Conservation (phyloP, 2,113 vertebrate genomes). For the human region DNA sequence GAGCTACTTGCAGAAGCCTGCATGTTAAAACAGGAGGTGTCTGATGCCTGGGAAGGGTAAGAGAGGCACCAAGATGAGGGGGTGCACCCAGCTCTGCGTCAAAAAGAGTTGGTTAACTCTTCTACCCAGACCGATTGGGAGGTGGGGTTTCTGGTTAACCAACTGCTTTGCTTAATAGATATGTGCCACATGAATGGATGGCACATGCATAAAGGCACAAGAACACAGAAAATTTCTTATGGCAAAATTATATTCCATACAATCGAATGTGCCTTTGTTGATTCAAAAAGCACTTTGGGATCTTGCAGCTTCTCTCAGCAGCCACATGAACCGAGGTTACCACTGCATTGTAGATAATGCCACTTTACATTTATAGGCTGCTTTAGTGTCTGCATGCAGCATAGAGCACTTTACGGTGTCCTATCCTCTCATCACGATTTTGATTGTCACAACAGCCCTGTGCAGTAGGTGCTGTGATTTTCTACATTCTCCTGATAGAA, state of each 20-base stretch:
- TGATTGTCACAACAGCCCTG: background rate
- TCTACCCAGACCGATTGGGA: background rate
- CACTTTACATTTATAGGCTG: background rate
- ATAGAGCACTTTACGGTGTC: background rate
- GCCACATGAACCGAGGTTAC: background rate
- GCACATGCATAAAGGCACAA: background rate
- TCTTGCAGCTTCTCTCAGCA: slow-evolving; percentile 1
- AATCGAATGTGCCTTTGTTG: background rate
- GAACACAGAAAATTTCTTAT: background rate
- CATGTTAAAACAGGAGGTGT: background rate
- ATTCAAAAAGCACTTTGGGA: slow-evolving; percentile 14
- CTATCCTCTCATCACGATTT: background rate
- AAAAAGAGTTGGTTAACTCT: background rate
- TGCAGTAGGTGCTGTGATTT: background rate
- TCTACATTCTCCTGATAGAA: background rate
- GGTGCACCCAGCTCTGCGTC: background rate
- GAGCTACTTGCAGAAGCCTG: background rate
- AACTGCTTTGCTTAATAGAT: background rate
- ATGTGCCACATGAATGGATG: background rate
- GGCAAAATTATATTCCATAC: background rate
- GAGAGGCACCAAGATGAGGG: background rate
- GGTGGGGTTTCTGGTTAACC: background rate
- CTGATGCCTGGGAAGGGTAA: background rate
- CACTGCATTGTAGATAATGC: background rate
- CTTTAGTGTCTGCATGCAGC: background rate